Conservation (phyloP, 2,888 invertebrate species). For the Linnaemya vulpina region DNA sequence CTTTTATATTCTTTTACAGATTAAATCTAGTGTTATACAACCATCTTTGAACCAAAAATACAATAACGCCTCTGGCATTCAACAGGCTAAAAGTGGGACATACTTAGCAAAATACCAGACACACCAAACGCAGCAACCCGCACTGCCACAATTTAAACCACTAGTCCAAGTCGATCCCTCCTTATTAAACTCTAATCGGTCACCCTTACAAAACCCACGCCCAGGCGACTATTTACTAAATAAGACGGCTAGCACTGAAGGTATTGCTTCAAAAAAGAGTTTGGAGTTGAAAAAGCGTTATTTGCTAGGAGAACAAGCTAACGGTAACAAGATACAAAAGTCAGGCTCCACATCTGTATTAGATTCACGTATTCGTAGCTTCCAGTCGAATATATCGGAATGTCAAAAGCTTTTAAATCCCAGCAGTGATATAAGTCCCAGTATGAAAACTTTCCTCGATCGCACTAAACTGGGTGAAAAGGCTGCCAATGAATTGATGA, state of each 20-base stretch:
- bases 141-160: slow-evolving; percentile 82
- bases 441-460: slow-evolving; percentile 88
- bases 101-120: slow-evolving; percentile 79
- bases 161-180: slow-evolving; percentile 83
- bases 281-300: slow-evolving; percentile 93
- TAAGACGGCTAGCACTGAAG: slow-evolving; percentile 93
- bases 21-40: slow-evolving; percentile 81
- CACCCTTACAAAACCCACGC: slow-evolving; percentile 85
- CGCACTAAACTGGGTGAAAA: slow-evolving; percentile 79
- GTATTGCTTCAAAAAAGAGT: slow-evolving; percentile 93
- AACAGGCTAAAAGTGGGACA: slow-evolving; percentile 75
- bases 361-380: slow-evolving; percentile 92
- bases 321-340: slow-evolving; percentile 89
- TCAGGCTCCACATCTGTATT: slow-evolving; percentile 93
- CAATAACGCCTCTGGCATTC: slow-evolving; percentile 70
- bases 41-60: slow-evolving; percentile 73
- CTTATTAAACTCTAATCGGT: slow-evolving; percentile 79
- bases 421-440: slow-evolving; percentile 87
- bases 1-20: slow-evolving; percentile 73
- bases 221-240: slow-evolving; percentile 90
- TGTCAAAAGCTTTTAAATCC: slow-evolving; percentile 94
- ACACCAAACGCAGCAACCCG: slow-evolving; percentile 75
- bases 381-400: slow-evolving; percentile 93
- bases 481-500: slow-evolving; percentile 76
- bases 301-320: slow-evolving; percentile 88